phyloP scores from a whole-genome alignment of 2,888 invertebrate genomes.

The Campoletis raptor region DNA sequence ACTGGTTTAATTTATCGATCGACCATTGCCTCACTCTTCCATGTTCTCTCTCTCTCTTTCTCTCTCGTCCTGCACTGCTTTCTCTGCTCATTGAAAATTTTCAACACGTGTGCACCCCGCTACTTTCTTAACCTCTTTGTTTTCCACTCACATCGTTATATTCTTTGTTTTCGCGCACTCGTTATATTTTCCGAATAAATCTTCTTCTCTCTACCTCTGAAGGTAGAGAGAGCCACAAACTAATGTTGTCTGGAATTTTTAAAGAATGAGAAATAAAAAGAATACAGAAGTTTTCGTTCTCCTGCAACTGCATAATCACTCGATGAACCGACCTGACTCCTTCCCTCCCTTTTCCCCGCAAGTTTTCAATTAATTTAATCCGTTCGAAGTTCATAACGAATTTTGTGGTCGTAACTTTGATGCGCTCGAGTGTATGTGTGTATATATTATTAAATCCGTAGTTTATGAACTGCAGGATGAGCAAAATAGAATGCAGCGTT shows the following conservation, averaged over 20 bases:
- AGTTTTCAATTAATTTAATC: slow-evolving; percentile 63
- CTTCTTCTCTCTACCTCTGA: neutral
- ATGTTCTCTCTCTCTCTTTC: neutral
- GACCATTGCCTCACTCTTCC: neutral
- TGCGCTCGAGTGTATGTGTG: neutral
- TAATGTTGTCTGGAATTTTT: slow-evolving; percentile 32
- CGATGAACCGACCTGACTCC: slow-evolving; percentile 11
- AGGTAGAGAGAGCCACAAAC: slow-evolving; percentile 36
- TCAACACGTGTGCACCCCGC: slow-evolving; percentile 15
- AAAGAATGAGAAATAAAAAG: slow-evolving; percentile 3
- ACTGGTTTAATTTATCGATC: slow-evolving; percentile 47
- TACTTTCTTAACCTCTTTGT: slow-evolving; percentile 32
- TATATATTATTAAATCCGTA: slow-evolving; percentile 14
- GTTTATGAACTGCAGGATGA: slow-evolving; percentile 34
- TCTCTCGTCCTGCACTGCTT: neutral
- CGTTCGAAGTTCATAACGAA: slow-evolving; percentile 57
- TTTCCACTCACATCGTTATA: slow-evolving; percentile 7
- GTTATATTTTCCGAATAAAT: slow-evolving; percentile 51
- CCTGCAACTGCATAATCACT: neutral
- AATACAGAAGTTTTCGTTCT: neutral
- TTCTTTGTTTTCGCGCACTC: slow-evolving; percentile 3
- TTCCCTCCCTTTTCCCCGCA: neutral
- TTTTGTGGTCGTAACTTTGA: slow-evolving; percentile 39
- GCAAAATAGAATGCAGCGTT: slow-evolving; percentile 50
- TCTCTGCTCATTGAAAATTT: slow-evolving; percentile 31